These are phyloP conservation scores for Melanchra persicariae DNA, from an alignment of 2,888 invertebrate genomes.

Conservation along the genomic window DNA sequence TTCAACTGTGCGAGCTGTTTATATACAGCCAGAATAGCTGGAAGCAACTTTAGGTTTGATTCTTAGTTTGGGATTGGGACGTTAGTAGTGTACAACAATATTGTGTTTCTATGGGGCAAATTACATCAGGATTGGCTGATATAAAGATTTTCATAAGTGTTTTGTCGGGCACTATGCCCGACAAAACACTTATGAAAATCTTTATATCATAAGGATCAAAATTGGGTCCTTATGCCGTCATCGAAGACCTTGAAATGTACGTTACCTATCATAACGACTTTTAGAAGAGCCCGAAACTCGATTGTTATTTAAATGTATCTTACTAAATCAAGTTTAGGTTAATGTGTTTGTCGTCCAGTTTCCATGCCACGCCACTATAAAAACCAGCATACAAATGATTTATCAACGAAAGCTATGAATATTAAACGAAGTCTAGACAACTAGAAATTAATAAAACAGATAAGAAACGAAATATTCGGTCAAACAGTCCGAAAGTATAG, in stretches of 20 bases:
- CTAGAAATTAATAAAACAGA: conserved; percentile 35
- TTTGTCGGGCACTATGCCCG: conserved; percentile 31
- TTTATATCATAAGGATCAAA: conserved; percentile 19
- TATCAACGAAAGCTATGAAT: conserved; percentile 17
- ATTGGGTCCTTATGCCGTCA: conserved; percentile 30
- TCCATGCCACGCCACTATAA: conserved; percentile 16
- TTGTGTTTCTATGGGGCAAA: neutral
- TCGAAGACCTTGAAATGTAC: conserved; percentile 15
- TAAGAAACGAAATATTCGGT: conserved; percentile 30
- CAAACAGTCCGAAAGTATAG: conserved; percentile 29
- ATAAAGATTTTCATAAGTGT: no score
- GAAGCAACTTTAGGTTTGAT: neutral
- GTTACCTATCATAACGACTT: conserved; percentile 21
- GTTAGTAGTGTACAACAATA: neutral
- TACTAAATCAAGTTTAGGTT: conserved; percentile 39
- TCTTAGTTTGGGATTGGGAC: neutral
- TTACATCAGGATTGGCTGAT: conserved; percentile 24
- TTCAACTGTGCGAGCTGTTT: neutral
- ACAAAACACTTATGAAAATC: neutral
- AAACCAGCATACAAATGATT: conserved; percentile 27
- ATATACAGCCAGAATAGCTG: neutral
- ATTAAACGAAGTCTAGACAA: conserved; percentile 25
- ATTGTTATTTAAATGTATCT: conserved; percentile 29
- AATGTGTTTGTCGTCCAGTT: conserved; percentile 28
- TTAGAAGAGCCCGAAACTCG: conserved; percentile 25